Percentiles rank a stretch among this genome's conserved stretches.
Conservation (phyloP, 1,140 invertebrate genomes). For the Chelonus insularis region DNA sequence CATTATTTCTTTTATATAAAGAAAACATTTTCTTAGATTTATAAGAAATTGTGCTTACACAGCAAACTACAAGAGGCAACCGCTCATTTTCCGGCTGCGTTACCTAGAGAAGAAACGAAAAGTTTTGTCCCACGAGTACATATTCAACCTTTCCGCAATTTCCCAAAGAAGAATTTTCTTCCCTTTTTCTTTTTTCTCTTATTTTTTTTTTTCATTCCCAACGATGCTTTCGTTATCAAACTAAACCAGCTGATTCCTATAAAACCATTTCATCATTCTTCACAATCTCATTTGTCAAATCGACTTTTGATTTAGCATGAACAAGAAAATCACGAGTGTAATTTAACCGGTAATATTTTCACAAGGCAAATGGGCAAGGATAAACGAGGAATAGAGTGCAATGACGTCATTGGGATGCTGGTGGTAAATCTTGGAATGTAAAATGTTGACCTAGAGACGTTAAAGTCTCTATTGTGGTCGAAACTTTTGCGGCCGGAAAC, state of each 20-base stretch:
- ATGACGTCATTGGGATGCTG: constrained; percentile 5
- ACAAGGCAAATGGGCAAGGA: too few relatives aligned
- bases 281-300: too few relatives aligned
- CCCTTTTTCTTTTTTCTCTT: not conserved
- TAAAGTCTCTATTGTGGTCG: constrained; percentile 20
- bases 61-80: not conserved
- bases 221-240: not conserved
- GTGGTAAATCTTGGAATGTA: constrained; percentile 36
- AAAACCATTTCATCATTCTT: too few relatives aligned
- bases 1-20: not conserved
- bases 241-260: too few relatives aligned
- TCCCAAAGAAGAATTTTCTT: not conserved
- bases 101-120: not conserved
- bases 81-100: constrained; percentile 8
- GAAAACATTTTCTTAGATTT: too few relatives aligned
- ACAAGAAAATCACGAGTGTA: too few relatives aligned
- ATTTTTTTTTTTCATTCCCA: too few relatives aligned
- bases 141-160: not conserved
- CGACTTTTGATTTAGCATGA: too few relatives aligned
- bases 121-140: not conserved
- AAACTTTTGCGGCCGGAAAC: constrained; percentile 33
- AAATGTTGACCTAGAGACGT: constrained; percentile 24
- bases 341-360: too few relatives aligned
- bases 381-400: not conserved
- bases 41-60: constrained; percentile 9